These are phyloP conservation scores for Zaprionus africanus DNA, from an alignment of 1,140 invertebrate species.

Conservation along the genomic window DNA sequence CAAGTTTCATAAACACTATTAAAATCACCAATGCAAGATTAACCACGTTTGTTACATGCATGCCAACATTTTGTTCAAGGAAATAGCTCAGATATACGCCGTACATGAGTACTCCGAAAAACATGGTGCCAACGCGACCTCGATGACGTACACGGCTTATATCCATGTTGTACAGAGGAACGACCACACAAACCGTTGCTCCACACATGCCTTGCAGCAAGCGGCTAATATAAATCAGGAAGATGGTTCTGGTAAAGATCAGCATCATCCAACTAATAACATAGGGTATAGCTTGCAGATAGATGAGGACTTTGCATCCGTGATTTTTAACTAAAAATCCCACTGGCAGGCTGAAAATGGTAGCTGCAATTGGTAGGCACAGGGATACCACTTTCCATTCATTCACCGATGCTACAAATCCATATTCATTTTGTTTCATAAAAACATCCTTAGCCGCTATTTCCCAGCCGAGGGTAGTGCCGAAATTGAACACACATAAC, in stretches of 20 bases:
- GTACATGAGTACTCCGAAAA: constrained; percentile 87
- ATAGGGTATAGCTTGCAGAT: constrained; percentile 87
- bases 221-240: constrained; percentile 87
- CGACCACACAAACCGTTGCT: constrained; percentile 89
- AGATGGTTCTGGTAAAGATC: constrained; percentile 86
- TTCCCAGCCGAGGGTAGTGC: constrained; percentile 88
- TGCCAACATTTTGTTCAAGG: constrained; percentile 76
- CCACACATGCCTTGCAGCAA: constrained; percentile 87
- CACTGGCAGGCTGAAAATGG: constrained; percentile 87
- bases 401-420: constrained; percentile 55
- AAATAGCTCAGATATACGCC: constrained; percentile 88
- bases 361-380: constrained; percentile 73
- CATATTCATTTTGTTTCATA: constrained; percentile 72
- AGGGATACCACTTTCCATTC: constrained; percentile 46
- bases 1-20: constrained; percentile 85
- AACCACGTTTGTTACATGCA: constrained; percentile 85
- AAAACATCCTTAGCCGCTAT: constrained; percentile 85
- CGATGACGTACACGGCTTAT: constrained; percentile 88
- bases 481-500: constrained; percentile 86
- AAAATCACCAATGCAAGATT: constrained; percentile 86
- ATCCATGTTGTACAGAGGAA: constrained; percentile 90
- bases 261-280: constrained; percentile 88
- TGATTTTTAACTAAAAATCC: constrained; percentile 87
- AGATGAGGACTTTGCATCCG: constrained; percentile 88
- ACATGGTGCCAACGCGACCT: constrained; percentile 88